Base-by-base conservation (phyloP, 2,888 invertebrate species). In the Elegia similella region DNA sequence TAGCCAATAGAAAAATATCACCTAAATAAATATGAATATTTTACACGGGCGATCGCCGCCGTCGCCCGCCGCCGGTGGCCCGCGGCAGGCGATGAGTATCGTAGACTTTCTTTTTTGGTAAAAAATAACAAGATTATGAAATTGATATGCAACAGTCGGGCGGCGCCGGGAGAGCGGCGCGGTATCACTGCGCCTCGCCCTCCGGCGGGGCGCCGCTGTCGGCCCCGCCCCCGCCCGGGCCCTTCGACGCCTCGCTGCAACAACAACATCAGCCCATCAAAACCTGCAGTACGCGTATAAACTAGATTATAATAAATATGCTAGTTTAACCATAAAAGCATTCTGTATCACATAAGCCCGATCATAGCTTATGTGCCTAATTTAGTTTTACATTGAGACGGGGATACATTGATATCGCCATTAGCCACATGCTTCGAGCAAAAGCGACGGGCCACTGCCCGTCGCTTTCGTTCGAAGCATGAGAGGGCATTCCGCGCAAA, bases 1-100 rank as follows among this genome's bases (percentile, higher is more conserved):
- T 88, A 89, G 90, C 90, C 90, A 87, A 90, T 90, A 91, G 88
- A 91, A 91, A 91, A 91, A 90, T 90, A 91, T 90, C 89, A 90
- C 90, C 87, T 88, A 90, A 91, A 90, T 88, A 90, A 89, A 89
- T 88, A 89, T 88, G 80, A 83, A 82, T 84, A 86, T 84, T 76
- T 80, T 72, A 79, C 76, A 77, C 79, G 78, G 78, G 77, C 73
- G 72, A 61, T 72, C 67, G 67, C 66, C 75, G 74, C 68, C 70
- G 69, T 61, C 72, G 75, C 65, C 63, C 66, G 67, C 65, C 67
- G 67, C 60, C 69, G 70, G 70, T 67, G 61, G 70, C 63, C 44
- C 55, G 69, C 70, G 70, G 70, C 68, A 57, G 43, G 57, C 69
- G 70, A 60, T 69, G 70, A 68, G 68, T 70, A 70, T 67, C 72